Evolutionary conservation across 1,140 invertebrate species (phyloP), one percentile per base, ranked within the genome.

Genomic region (Rhopalosiphum maidis): DNA sequence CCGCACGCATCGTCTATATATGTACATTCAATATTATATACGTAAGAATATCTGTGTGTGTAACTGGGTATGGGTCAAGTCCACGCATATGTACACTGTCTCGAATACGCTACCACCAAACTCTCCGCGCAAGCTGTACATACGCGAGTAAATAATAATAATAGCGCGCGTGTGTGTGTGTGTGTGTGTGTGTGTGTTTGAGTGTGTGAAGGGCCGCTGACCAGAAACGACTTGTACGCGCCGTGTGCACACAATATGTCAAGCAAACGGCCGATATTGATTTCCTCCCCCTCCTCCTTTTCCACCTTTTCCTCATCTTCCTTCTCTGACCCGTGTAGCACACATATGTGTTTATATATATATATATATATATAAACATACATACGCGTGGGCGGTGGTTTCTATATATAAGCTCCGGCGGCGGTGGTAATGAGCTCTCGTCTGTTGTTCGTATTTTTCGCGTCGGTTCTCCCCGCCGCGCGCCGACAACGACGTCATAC

Each of bases 221-320:
- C 85, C 43, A 87, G 23, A 54, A 55, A 55, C 87, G 87, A 89
- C 87, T 89, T n/a, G 87, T 55, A 55, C 87, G 87, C 86, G 6
- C 43, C 86, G 86, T 48, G 86, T 48, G 86, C 86, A 48, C 51
- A 89, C 68, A 82, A 91, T 92, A 92, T 92, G 90, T 83, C 90
- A 92, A 82, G 68, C 90, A 77, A 83, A 8, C 51, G 87, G 68
- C 90, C 90, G 68, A 92, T 92, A 92, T 92, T 92, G 90, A 92
- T 92, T 92, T 92, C 68, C 68, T 37, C 11, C 48, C 3, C 30
- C n/a, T n/a, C 87, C 48, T 18, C 23, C 2, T 30, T 37, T 0
- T 60, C 55, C 25, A 3, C 30, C 68, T 35, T 21, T 11, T 48
- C 87, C 48, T 21, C 60, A 6, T 91, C 46, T 23, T 37, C 5